Base-by-base conservation (phyloP, 2,797 vertebrate species). In the Remorina albescens region DNA sequence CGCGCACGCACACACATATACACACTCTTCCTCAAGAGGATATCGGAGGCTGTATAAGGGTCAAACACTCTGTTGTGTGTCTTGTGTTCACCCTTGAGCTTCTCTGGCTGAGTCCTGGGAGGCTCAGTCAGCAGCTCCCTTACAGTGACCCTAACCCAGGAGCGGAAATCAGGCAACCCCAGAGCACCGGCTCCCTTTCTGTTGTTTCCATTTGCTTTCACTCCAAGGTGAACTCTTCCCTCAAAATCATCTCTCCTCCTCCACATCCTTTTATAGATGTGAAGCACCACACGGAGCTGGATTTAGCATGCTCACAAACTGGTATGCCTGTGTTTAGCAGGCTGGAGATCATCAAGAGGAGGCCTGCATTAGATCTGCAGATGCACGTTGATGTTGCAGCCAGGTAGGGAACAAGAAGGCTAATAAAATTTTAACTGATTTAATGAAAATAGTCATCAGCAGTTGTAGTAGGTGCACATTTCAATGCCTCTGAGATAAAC, bases 91-190 rank as follows among this genome's bases (percentile, higher is more conserved):
- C 64, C 65, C 55, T 66, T 63, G 64, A 85, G 62, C 66, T 60
- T 51, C 6, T 57, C 41, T 28, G 57, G 30, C 37, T 44, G 19
- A 19, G 51, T 74, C 72, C 77, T 55, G 71, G 61, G 71, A 67
- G 77, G 67, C 67, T 44, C 19, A 18, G 60, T 83, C 78, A 76
- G 77, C 85, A 74, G 77, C 84, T 88, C 77, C 82, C 76, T 54
- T 47, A 59, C 51, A 64, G 54, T 61, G 79, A 85, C 82, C 74
- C 63, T 0, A 54, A 64, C 76, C 78, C 47, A 50, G 49, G 84
- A 68, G 60, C 53, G 62, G 86, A 87, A 87, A 83, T 75, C 65
- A 23, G 46, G 62, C 7, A 30, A 83, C 83, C 80, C 80, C 71
- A 11, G 59, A 68, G 46, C 63, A n/a, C 36, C 66, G 63, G 23